Evolutionary conservation across 2,113 vertebrate genomes (phyloP), one percentile per base, ranked within the genome.

Genomic region (Ammospiza caudacuta): DNA sequence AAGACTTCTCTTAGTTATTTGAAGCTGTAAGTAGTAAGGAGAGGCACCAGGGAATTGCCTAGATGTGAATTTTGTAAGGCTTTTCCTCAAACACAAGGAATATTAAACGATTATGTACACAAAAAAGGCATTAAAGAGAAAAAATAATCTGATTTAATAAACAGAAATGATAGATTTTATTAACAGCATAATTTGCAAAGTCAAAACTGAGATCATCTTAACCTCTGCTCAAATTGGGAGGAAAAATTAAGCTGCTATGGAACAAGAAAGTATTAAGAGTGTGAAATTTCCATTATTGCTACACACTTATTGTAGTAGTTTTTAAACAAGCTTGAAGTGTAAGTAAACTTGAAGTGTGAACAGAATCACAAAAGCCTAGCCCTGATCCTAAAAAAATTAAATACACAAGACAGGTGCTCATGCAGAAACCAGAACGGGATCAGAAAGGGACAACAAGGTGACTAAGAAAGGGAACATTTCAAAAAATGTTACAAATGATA

Each of bases 351-450:
- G 2, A 57, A 91, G 11, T 29, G 46, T 27, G 25, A 95, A 24
- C 5, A 39, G 19, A 87, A 63, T 24, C 23, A 63, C 3, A 12
- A 76, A 89, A 69, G 8, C 22, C 29, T 8, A 5, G 11, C 22
- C 11, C 7, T 35, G 25, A 72, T 28, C 7, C 31, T 22, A 33
- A 70, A 61, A 59, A 55, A 25, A 62, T 3, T 15, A 84, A 55
- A 79, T 21, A 54, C 9, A 20, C 0, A 0, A 75, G 8, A 62
- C 0, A 5, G 22, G 19, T 5, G 0, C 8, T 70, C 49, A 22
- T 20, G 15, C 4, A 5, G 23, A 41, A 49, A 47, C 8, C 14
- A 61, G 41, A 74, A 63, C 9, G 15, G 24, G 17, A 75, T 49
- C 63, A 83, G 49, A 87, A 63, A 70, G 11, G 4, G 37, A 69